Base-by-base conservation (phyloP, 2,888 invertebrate species). In the Dorcus hopei region DNA sequence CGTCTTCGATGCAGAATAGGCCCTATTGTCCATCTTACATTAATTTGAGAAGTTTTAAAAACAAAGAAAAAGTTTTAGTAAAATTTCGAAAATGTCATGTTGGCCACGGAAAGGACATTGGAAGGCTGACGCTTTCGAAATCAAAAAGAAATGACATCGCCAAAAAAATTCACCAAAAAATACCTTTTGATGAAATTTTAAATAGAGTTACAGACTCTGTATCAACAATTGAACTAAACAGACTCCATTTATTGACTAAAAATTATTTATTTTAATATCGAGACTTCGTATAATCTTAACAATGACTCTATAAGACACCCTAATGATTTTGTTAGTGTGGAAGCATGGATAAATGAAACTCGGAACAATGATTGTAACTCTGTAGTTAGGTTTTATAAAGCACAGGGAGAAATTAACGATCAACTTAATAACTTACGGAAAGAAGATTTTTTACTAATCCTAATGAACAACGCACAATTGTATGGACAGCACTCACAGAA, bases 401-500 rank as follows among this genome's bases (percentile, higher is more conserved):
- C 64, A 3, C 65, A 66, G 54, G 60, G 49, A 7, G 23, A 11
- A 8, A 3, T 38, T 7, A 6, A 26, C 7, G 16, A 40, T 16
- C 40, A 58, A 3, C 43, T 59, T 50, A 60, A 62, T 9, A 5
- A 43, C 6, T 47, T 70, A 11, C 62, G 59, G 47, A 26, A 41
- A 16, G 55, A 69, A 19, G 70, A 71, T 60, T 72, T 70, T 59
- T 38, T 71, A 38, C 61, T 73, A 11, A 56, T 67, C 9, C 61
- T 67, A 3, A 66, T 67, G 63, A 68, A 54, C 53, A 50, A 59
- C 41, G 63, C 39, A 9, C 67, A 68, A 57, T 40, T 26, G 65
- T 48, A 26, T 67, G n/a, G 67, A 67, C 41, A 55, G 62, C 16
- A 66, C 65, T 3, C 64, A 63, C 48, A 64, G 61, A 8, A 14